Evolutionary conservation across 1,140 invertebrate genomes (phyloP).

Genomic region (Semibalanus balanoides): DNA sequence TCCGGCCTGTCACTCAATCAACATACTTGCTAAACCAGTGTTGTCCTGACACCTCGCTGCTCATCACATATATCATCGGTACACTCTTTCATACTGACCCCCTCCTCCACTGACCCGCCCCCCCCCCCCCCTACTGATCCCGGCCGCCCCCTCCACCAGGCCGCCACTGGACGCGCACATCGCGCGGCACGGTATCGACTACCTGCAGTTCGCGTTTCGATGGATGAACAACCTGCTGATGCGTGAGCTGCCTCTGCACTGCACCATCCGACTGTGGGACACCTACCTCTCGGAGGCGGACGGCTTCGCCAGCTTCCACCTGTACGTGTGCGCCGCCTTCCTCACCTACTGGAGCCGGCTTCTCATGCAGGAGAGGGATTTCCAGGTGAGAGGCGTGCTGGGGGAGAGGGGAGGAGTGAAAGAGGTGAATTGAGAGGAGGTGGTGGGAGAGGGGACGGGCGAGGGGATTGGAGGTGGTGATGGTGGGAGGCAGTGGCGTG

Average conservation of each 20-base stretch:
- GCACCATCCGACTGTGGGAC: slow-evolving; percentile 98
- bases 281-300: slow-evolving; percentile 96
- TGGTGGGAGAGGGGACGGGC: too few species aligned
- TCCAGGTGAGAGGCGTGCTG: slow-evolving; percentile 55
- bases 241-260: slow-evolving; percentile 87
- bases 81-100: too few species aligned
- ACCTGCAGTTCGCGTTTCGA: slow-evolving; percentile 98
- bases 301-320: slow-evolving; percentile 91
- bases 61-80: too few species aligned
- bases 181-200: slow-evolving; percentile 85
- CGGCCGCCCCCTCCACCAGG: slow-evolving; percentile 24
- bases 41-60: too few species aligned
- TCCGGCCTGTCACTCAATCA: too few species aligned
- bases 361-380: slow-evolving; percentile 81
- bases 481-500: too few species aligned
- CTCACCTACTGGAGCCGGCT: slow-evolving; percentile 86
- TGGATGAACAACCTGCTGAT: slow-evolving; percentile 99
- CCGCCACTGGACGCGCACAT: slow-evolving; percentile 81
- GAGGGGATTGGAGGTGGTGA: too few species aligned
- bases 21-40: too few species aligned
- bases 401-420: too few species aligned
- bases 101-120: too few species aligned
- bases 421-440: too few species aligned
- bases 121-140: too few species aligned
- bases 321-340: slow-evolving; percentile 98